Base-by-base conservation (phyloP, 2,888 invertebrate genomes). In the Spatulosminthurus flaviceps region DNA sequence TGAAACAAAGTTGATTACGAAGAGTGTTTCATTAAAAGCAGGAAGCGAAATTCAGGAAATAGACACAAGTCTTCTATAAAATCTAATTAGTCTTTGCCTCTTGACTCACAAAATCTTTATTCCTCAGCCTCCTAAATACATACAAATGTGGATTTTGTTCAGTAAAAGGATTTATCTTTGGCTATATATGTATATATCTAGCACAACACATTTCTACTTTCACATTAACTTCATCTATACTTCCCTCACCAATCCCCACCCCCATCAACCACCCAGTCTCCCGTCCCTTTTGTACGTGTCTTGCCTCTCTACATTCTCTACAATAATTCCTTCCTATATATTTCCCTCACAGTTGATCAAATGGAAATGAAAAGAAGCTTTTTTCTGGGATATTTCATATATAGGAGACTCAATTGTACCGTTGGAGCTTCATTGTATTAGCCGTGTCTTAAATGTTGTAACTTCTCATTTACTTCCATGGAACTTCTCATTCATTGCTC, bases 1-100 rank as follows among this genome's bases (percentile, higher is more conserved):
- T 83, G 83, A 84, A 83, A 84, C 81, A 84, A 82, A 82, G 83
- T 83, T 84, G 82, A 84, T 84, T 84, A 83, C 79, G 73, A 72
- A 24, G 51, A 61, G 71, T 51, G 69, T 81, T 84, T 84, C 84
- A 84, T 84, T 84, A 84, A 84, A 83, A 81, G 80, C 84, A 83
- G 84, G 84, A 84, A 84, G 80, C 82, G 80, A 80, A 79, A 78
- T 80, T 78, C 79, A 82, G 83, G 82, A 83, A 82, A 84, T 83
- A 76, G 78, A 75, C 61, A 76, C 28, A 67, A 72, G 78, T 34
- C 75, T 75, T 73, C 81, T 80, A 81, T 82, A 82, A 82, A 82
- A 84, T 82, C 82, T 84, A 84, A 84, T 84, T 84, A 84, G 82
- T 82, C 77, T 67, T 26, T 51, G 72, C 26, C 74, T 61, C 60